Evolutionary conservation across 2,113 vertebrate genomes (phyloP).

Genomic region (Pithys albifrons): DNA sequence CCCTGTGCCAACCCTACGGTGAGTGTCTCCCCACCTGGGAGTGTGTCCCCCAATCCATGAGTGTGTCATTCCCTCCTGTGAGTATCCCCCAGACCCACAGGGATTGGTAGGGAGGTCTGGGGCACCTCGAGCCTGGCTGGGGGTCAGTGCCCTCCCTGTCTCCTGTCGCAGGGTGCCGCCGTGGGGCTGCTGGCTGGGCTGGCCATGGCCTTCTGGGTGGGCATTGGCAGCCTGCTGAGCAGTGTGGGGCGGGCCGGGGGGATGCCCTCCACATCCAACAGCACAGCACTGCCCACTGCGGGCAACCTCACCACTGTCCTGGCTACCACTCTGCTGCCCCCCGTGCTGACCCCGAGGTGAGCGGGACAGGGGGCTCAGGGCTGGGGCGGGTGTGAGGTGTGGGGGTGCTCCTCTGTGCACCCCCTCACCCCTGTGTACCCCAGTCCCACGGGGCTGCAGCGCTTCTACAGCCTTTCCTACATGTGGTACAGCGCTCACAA

Average conservation of each 20-base stretch:
- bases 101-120: background rate
- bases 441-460: constrained; percentile 83
- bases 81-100: accelerated
- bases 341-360: constrained; percentile 69
- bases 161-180: constrained; percentile 80
- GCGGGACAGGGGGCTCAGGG: accelerated
- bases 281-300: constrained; percentile 27
- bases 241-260: background rate
- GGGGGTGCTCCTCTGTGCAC: background rate
- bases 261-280: background rate
- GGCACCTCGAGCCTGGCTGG: accelerated
- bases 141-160: background rate
- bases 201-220: constrained; percentile 93
- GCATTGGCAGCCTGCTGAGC: constrained; percentile 84
- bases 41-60: background rate
- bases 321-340: constrained; percentile 66
- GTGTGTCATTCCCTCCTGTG: background rate
- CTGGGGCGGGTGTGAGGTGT: accelerated
- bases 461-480: constrained; percentile 90
- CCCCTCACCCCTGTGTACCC: background rate
- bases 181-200: constrained; percentile 84
- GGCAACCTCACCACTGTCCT: constrained; percentile 72
- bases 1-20: constrained; percentile 90
- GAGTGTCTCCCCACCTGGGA: constrained; percentile 61
- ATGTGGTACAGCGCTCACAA: constrained; percentile 98